Percentiles rank a stretch among this genome's conserved stretches.
phyloP scores from a whole-genome alignment of 2,113 vertebrate species.

The Talpa occidentalis region DNA sequence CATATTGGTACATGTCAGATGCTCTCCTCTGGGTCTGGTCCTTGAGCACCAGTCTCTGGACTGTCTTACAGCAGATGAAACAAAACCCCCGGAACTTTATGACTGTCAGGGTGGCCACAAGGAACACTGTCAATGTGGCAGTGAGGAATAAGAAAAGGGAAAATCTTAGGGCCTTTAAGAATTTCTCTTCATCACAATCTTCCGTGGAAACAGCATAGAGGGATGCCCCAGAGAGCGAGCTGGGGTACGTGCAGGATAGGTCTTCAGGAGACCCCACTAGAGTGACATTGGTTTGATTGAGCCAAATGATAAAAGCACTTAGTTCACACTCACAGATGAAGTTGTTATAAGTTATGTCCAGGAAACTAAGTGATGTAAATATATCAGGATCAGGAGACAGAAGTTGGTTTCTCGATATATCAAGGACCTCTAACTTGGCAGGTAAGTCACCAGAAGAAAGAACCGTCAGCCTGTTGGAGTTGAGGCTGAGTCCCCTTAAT shows the following conservation, averaged over 20 bases:
- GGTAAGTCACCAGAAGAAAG: constrained; percentile 88
- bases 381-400: constrained; percentile 87
- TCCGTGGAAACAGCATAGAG: constrained; percentile 73
- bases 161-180: constrained; percentile 82
- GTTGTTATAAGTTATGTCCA: constrained; percentile 88
- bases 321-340: constrained; percentile 92
- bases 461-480: constrained; percentile 87
- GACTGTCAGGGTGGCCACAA: constrained; percentile 73
- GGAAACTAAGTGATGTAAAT: constrained; percentile 83
- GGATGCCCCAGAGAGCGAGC: constrained; percentile 39
- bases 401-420: constrained; percentile 90
- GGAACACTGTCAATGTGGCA: constrained; percentile 52
- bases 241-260: constrained; percentile 87
- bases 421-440: constrained; percentile 83
- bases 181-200: constrained; percentile 85
- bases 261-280: constrained; percentile 76
- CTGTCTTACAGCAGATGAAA: constrained; percentile 89
- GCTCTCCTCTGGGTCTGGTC: background rate
- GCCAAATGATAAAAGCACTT: constrained; percentile 86
- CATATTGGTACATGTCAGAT: constrained; percentile 81
- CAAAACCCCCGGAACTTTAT: constrained; percentile 85
- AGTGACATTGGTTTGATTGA: constrained; percentile 87
- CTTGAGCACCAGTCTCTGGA: constrained; percentile 71
- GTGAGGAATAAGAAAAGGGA: constrained; percentile 84
- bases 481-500: constrained; percentile 87